Conservation (phyloP, 2,797 vertebrate species). For the Echiichthys vipera region DNA sequence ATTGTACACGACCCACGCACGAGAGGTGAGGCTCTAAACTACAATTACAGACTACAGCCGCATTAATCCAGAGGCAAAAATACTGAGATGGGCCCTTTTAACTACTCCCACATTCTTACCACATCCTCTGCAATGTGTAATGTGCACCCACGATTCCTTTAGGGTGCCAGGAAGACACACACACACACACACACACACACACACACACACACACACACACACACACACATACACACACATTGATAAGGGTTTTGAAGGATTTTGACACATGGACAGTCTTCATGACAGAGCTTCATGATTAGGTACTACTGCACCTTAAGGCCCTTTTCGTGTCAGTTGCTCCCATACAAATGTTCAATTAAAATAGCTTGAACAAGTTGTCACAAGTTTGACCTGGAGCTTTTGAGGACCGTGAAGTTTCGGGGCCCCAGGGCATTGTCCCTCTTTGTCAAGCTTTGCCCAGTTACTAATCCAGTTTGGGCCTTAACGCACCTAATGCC, state of each 20-base stretch:
- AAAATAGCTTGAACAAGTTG: not conserved
- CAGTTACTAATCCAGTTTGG: not conserved
- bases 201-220: too few relatives aligned
- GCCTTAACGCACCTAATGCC: not conserved
- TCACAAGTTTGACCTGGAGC: not conserved
- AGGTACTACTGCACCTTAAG: not conserved
- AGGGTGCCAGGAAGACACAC: not conserved
- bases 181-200: not conserved
- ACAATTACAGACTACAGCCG: not conserved
- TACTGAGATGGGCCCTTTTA: not conserved
- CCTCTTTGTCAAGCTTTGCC: not conserved
- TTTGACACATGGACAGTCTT: not conserved
- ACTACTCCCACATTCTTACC: not conserved
- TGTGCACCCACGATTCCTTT: not conserved
- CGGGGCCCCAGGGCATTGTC: not conserved
- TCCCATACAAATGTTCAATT: not conserved
- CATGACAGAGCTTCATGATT: not conserved
- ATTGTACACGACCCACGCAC: slow-evolving; percentile 91
- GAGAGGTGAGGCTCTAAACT: slow-evolving; percentile 88
- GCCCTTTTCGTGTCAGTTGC: not conserved
- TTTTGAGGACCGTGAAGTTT: not conserved
- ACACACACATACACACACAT: too few relatives aligned
- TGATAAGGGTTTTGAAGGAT: not conserved
- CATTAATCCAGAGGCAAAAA: not conserved
- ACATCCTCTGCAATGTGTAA: not conserved